Base-by-base conservation (phyloP, 2,113 vertebrate species). In the Chloebia gouldiae region DNA sequence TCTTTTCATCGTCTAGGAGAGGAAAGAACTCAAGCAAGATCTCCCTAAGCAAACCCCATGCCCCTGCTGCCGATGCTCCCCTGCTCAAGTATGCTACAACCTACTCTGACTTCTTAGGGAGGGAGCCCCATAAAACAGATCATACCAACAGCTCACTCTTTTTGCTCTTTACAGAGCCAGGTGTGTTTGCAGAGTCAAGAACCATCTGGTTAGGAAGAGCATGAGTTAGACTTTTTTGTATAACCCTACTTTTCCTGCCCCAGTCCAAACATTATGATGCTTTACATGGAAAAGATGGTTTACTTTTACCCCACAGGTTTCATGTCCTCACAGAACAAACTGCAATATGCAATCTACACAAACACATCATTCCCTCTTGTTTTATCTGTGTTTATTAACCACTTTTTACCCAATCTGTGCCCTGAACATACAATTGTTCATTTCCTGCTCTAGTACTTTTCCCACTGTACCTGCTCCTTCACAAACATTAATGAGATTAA, bases 1-100 rank as follows among this genome's bases (percentile, higher is more conserved):
- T 61, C 47, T 77, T 84, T 68, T 68, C n/a, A 16, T 42, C 22
- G 18, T 61, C 31, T 63, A 23, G 11, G 8, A 37, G 37, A 70
- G 65, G 45, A 53, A 77, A 25, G 18, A 83, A 77, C 10, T 39
- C 11, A 60, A 24, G 6, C 11, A 64, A 47, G 20, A 13, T 51
- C 15, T 49, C 15, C 22, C 25, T 80, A 54, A 53, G 37, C 14
- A 72, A 81, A 44, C 2, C 10, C 44, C 22, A 14, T 45, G 28
- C 13, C 45, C 17, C 15, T 0, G 0, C 20, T 79, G 50, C 24
- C 24, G 18, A 19, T 47, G 5, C 11, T 84, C 39, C 17, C 7
- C 30, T 57, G 33, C 37, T 45, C 15, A 90, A 61, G 37, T 24
- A 65, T 40, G 24, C 44, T 49, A 22, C 13, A 64, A 24, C 30